Evolutionary conservation across 2,888 invertebrate species (phyloP).

Genomic region (Amphimallon solstitiale): DNA sequence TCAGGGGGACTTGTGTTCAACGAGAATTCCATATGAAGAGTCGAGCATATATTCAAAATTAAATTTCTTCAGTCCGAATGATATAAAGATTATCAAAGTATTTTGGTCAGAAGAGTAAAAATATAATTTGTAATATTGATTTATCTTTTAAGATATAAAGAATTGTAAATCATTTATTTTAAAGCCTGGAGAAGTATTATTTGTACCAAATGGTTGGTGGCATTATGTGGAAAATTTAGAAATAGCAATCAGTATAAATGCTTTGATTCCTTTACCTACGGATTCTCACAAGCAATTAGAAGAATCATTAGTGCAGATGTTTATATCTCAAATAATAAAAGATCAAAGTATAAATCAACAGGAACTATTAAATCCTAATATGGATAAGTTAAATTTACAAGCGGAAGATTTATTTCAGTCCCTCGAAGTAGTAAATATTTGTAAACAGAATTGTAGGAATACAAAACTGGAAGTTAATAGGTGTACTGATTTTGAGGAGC

Average conservation of each 20-base stretch:
- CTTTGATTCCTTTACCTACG: constrained; percentile 74
- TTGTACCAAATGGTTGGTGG: constrained; percentile 96
- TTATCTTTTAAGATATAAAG: constrained; percentile 48
- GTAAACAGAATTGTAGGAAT: constrained; percentile 38
- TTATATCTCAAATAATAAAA: constrained; percentile 71
- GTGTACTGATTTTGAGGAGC: constrained; percentile 1
- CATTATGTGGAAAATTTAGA: constrained; percentile 93
- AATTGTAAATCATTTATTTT: constrained; percentile 69
- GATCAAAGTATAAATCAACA: constrained; percentile 65
- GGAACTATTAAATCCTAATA: constrained; percentile 75
- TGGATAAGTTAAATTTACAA: constrained; percentile 59
- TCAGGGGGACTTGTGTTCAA: constrained; percentile 75
- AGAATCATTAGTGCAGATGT: constrained; percentile 75
- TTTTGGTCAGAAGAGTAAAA: constrained; percentile 34
- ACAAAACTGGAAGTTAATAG: not conserved
- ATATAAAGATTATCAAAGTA: constrained; percentile 64
- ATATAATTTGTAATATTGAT: constrained; percentile 2
- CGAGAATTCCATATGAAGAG: constrained; percentile 94
- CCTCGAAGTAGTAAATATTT: constrained; percentile 43
- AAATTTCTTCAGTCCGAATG: constrained; percentile 78
- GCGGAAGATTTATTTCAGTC: constrained; percentile 16
- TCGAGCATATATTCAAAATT: constrained; percentile 91
- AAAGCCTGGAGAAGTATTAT: constrained; percentile 85
- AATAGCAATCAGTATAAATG: constrained; percentile 71
- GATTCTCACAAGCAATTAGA: constrained; percentile 67